These are phyloP conservation scores for Arrhopalites spinosus DNA, from an alignment of 2,888 invertebrate species.

Conservation along the genomic window DNA sequence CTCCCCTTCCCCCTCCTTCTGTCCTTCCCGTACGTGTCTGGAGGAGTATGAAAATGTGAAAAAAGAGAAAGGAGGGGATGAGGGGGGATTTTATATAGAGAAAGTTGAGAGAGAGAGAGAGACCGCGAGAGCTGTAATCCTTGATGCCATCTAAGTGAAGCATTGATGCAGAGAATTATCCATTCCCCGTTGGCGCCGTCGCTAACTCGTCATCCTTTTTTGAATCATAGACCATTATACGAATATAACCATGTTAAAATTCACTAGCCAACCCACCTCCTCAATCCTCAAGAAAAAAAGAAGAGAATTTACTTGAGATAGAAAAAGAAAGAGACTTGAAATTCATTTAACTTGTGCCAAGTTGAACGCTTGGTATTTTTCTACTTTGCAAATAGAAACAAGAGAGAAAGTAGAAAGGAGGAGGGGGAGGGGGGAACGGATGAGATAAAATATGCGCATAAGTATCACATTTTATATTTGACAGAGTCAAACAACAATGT, in stretches of 20 bases:
- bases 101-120: neutral
- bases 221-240: constrained; percentile 1
- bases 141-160: constrained; percentile 34
- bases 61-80: neutral
- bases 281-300: neutral
- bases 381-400: neutral
- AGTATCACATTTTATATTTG: constrained; percentile 10
- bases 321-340: neutral
- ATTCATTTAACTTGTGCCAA: constrained; percentile 12
- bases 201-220: neutral
- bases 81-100: neutral
- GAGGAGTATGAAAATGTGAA: neutral
- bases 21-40: neutral
- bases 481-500: neutral
- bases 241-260: constrained; percentile 12
- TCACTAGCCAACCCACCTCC: neutral
- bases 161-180: constrained; percentile 33
- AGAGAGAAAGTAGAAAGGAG: neutral
- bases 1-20: too few relatives aligned
- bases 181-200: constrained; percentile 28
- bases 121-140: constrained; percentile 30
- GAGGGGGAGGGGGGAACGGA: neutral
- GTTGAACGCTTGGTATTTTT: neutral
- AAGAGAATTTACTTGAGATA: neutral
- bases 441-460: constrained; percentile 1